These are phyloP conservation scores for Dimorphilus gyrociliatus DNA, from an alignment of 2,888 invertebrate genomes.

Conservation along the genomic window DNA sequence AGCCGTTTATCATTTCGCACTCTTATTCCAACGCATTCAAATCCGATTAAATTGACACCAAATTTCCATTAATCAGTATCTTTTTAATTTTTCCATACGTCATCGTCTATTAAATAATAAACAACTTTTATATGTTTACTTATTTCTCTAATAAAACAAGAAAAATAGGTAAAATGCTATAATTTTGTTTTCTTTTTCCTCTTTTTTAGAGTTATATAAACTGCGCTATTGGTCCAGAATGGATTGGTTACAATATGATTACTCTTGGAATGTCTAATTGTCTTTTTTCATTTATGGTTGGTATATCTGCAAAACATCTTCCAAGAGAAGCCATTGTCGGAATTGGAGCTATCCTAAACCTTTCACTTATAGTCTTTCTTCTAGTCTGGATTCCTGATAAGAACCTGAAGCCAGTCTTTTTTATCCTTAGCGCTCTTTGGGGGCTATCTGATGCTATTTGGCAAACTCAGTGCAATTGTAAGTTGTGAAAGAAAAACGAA, in stretches of 20 bases:
- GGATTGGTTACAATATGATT: conserved; percentile 35
- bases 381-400: conserved; percentile 32
- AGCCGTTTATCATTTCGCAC: too few relatives aligned
- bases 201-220: conserved; percentile 29
- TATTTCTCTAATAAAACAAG: too few relatives aligned
- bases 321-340: conserved; percentile 31
- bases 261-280: conserved; percentile 29
- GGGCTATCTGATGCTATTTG: conserved; percentile 35
- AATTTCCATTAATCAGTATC: too few relatives aligned
- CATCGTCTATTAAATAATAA: too few relatives aligned
- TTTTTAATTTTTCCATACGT: too few relatives aligned
- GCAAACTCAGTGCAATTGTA: conserved; percentile 37
- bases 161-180: too few relatives aligned
- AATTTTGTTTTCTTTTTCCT: not conserved
- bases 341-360: conserved; percentile 9
- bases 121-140: too few relatives aligned
- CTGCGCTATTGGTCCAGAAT: conserved; percentile 28
- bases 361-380: conserved; percentile 25
- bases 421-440: conserved; percentile 30
- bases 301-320: conserved; percentile 22
- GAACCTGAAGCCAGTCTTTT: conserved; percentile 20
- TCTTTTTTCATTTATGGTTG: conserved; percentile 24
- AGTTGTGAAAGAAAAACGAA: too few relatives aligned
- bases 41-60: too few relatives aligned
- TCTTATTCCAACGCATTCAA: too few relatives aligned